phyloP scores from a whole-genome alignment of 2,797 vertebrate species.

The Silurus aristotelis region DNA sequence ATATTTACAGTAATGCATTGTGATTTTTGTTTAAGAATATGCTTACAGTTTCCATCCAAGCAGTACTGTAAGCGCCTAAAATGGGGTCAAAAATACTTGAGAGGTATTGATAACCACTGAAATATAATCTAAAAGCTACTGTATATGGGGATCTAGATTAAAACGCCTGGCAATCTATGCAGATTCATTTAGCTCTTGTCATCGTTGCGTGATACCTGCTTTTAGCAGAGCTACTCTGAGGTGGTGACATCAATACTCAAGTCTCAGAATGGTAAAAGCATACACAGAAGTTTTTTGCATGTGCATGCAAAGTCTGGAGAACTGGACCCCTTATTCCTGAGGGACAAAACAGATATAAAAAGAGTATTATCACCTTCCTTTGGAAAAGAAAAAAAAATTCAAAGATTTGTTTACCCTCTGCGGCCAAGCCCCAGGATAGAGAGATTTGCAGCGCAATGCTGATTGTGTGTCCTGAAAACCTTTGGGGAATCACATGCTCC shows the following conservation, averaged over 20 bases:
- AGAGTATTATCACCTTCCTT: conserved; percentile 75
- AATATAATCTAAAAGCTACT: no score
- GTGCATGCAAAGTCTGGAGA: conserved; percentile 36
- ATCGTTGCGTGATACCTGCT: neutral
- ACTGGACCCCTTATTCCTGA: conserved; percentile 55
- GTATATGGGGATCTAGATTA: neutral
- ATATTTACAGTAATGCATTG: neutral
- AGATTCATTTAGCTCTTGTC: neutral
- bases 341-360: conserved; percentile 63
- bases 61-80: neutral
- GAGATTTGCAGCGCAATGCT: conserved; percentile 38
- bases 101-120: neutral
- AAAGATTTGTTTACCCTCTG: conserved; percentile 72
- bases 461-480: conserved; percentile 52
- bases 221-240: neutral
- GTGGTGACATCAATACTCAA: conserved; percentile 22
- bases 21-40: neutral
- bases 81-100: neutral
- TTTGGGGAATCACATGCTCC: conserved; percentile 59
- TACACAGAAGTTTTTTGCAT: conserved; percentile 1
- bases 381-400: conserved; percentile 65
- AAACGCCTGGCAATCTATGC: neutral
- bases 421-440: conserved; percentile 59
- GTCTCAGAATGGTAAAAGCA: neutral
- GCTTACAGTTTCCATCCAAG: neutral